Conservation (phyloP, 1,140 invertebrate genomes). For the Nymphalis io region DNA sequence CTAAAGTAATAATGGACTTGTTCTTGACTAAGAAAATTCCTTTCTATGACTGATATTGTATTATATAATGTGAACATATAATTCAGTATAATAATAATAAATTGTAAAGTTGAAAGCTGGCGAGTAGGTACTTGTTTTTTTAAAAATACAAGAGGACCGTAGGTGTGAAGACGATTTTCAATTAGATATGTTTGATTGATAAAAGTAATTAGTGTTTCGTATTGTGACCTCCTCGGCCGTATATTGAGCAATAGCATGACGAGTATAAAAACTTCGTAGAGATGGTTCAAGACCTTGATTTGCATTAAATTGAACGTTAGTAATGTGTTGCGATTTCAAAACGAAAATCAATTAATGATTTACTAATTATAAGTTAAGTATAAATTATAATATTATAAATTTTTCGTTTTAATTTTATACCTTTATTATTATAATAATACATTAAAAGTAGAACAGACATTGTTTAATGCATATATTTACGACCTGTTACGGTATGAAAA, state of each 20-base stretch:
- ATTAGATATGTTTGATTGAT: constrained; percentile 14
- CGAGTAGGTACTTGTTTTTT: not conserved
- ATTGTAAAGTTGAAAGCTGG: not conserved
- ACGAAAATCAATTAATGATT: constrained; percentile 8
- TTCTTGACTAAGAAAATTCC: not conserved
- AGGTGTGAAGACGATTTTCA: constrained; percentile 9
- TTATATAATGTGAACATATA: not conserved
- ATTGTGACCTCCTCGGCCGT: not conserved
- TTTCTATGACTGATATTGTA: not conserved
- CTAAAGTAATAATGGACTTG: not conserved
- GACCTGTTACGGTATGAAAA: no score
- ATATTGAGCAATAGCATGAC: constrained; percentile 15
- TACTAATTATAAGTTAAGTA: constrained; percentile 6
- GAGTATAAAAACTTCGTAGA: constrained; percentile 9
- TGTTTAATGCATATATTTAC: no score
- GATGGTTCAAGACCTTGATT: constrained; percentile 45
- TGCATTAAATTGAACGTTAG: constrained; percentile 38
- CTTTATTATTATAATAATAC: no score
- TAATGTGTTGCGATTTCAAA: constrained; percentile 8
- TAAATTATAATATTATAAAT: no score
- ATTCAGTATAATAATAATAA: not conserved
- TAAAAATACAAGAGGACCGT: not conserved
- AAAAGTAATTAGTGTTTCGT: constrained; percentile 11
- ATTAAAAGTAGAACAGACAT: no score
- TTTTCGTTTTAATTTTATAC: no score